Evolutionary conservation across 2,113 vertebrate genomes (phyloP), one percentile per base, ranked within the genome.

Genomic region (Baryphthengus martii): DNA sequence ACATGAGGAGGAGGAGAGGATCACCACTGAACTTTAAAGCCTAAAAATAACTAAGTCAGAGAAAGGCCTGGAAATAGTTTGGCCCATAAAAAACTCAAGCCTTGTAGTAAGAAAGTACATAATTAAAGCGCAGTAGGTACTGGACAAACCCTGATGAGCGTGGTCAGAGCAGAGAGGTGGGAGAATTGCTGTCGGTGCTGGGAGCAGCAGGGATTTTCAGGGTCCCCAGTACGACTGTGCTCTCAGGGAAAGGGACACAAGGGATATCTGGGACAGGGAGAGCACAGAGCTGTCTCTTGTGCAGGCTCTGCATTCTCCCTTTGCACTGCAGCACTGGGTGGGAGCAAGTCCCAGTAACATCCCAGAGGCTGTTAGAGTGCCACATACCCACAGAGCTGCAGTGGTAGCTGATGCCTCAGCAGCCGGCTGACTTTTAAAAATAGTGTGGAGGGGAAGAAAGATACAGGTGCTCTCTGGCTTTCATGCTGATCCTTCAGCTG

Each of bases 221-320:
- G 29, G 47, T 77, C 53, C 13, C n/a, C 25, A 23, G 8, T 14
- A 26, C 2, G 3, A 17, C 61, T 3, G 3, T 76, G 47, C 23
- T 45, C 37, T 13, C 58, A 42, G 39, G 35, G 23, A 59, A 29
- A 42, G 49, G 37, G 37, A 33, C 37, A 19, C 0, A 3, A 10
- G 49, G 53, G 6, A 8, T 49, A 39, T 13, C 21, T 53, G 52
- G 42, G 47, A 53, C 37, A 35, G 44, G 17, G 11, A 29, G 18
- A 73, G 53, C 35, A 18, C 24, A 0, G 0, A 10, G 28, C 13
- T 90, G 11, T 71, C 39, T 47, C 13, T 40, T 33, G 20, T 1
- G 1, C 0, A 1, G 35, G 16, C 4, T 74, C 61, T 85, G 35
- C 35, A 26, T 66, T 26, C 47, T 72, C 4, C 47, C 19, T 55